phyloP scores from a whole-genome alignment of 2,888 invertebrate genomes.

The Noctua janthe region DNA sequence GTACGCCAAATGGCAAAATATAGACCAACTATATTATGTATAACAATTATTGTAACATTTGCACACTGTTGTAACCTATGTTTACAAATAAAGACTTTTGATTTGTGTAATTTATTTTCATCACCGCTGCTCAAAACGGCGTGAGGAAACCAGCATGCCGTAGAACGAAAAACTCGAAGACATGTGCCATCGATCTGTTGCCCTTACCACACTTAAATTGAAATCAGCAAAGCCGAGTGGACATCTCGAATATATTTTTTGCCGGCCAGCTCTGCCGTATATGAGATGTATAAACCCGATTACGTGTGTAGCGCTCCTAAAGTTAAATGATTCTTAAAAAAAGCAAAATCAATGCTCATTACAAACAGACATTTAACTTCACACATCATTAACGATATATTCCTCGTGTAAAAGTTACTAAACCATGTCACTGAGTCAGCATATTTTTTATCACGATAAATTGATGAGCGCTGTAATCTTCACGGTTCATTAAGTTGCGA shows the following conservation, averaged over 20 bases:
- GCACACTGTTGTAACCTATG: too few relatives aligned
- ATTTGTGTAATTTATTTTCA: too few relatives aligned
- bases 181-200: too few relatives aligned
- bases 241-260: background rate
- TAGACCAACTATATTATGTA: too few relatives aligned
- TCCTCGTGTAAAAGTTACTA: background rate
- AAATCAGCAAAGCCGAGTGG: background rate
- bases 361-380: background rate
- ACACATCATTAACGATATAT: constrained; percentile 2
- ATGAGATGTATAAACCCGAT: background rate
- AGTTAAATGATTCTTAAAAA: background rate
- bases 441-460: constrained; percentile 1
- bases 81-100: too few relatives aligned
- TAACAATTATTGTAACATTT: too few relatives aligned
- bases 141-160: too few relatives aligned
- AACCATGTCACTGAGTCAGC: constrained; percentile 5
- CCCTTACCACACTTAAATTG: background rate
- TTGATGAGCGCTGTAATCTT: constrained; percentile 26
- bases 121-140: too few relatives aligned
- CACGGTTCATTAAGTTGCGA: constrained; percentile 30
- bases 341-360: background rate
- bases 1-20: too few relatives aligned
- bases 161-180: too few relatives aligned
- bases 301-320: background rate
- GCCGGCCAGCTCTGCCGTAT: background rate